phyloP scores from a whole-genome alignment of 2,888 invertebrate species.

The Calephelis perditalis region DNA sequence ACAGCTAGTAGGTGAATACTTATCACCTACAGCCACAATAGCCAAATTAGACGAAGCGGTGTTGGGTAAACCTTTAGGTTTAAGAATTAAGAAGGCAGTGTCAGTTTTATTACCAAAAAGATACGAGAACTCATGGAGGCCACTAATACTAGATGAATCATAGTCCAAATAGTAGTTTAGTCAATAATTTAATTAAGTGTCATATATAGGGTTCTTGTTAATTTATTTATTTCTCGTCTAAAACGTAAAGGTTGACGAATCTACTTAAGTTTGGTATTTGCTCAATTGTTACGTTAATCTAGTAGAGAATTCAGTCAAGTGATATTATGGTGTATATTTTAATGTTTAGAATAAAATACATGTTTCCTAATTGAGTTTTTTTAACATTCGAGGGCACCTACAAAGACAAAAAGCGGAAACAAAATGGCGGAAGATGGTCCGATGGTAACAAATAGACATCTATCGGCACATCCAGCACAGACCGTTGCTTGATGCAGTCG shows the following conservation, averaged over 20 bases:
- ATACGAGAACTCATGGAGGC: conserved; percentile 33
- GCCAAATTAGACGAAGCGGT: conserved; percentile 61
- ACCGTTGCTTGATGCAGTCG: too few species aligned
- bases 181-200: conserved; percentile 67
- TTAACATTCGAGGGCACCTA: conserved; percentile 18
- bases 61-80: conserved; percentile 41
- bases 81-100: conserved; percentile 44
- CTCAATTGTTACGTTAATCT: conserved; percentile 58
- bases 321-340: conserved; percentile 76
- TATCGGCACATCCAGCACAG: too few species aligned
- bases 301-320: conserved; percentile 67
- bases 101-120: conserved; percentile 33
- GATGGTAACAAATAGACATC: too few species aligned
- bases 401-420: too few species aligned
- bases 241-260: conserved; percentile 32
- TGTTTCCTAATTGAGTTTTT: conserved; percentile 47
- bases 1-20: conserved; percentile 48
- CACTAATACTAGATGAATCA: conserved; percentile 42
- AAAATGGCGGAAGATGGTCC: too few species aligned
- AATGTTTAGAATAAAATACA: conserved; percentile 58
- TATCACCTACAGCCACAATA: conserved; percentile 52
- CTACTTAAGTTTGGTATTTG: conserved; percentile 49
- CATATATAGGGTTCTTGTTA: conserved; percentile 50
- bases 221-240: conserved; percentile 50
- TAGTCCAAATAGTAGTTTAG: conserved; percentile 52